Percentiles rank a stretch among this genome's conserved stretches.
Conservation (phyloP, 2,888 invertebrate species). For the Ecliptopera silaceata region DNA sequence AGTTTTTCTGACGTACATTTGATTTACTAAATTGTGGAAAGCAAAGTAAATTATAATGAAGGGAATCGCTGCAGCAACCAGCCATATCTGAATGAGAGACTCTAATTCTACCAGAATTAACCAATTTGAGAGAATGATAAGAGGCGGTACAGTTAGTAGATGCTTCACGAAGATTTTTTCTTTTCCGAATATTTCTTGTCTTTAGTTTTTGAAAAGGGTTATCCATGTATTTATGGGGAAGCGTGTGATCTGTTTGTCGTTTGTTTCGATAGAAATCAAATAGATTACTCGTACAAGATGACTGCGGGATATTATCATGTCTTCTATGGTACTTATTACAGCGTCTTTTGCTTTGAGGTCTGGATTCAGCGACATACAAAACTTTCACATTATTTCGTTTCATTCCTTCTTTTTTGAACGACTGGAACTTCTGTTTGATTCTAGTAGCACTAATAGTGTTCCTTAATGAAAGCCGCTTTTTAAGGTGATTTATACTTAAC, state of each 20-base stretch:
- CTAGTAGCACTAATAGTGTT: neutral
- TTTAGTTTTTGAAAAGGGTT: constrained; percentile 28
- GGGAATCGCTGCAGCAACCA: neutral
- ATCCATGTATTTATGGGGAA: constrained; percentile 22
- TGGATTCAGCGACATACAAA: constrained; percentile 6
- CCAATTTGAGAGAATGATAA: constrained; percentile 11
- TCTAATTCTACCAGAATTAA: constrained; percentile 5
- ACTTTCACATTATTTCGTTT: constrained; percentile 10
- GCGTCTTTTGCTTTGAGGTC: constrained; percentile 1
- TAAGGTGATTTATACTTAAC: constrained; percentile 15
- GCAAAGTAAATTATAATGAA: constrained; percentile 22
- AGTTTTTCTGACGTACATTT: neutral
- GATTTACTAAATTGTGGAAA: constrained; percentile 15
- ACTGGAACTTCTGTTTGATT: constrained; percentile 1
- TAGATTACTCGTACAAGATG: constrained; percentile 33
- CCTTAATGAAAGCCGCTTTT: constrained; percentile 6
- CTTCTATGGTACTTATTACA: neutral
- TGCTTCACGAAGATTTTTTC: constrained; percentile 1
- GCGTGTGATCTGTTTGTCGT: constrained; percentile 19
- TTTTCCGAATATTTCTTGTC: constrained; percentile 8
- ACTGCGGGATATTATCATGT: neutral
- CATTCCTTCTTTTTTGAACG: constrained; percentile 1
- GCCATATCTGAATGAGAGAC: neutral
- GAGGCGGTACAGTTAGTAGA: neutral
- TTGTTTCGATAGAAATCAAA: constrained; percentile 39